Percentiles rank a stretch among this genome's conserved stretches.
Evolutionary conservation across 2,888 invertebrate species (phyloP).

Genomic region (Thumatha senex): DNA sequence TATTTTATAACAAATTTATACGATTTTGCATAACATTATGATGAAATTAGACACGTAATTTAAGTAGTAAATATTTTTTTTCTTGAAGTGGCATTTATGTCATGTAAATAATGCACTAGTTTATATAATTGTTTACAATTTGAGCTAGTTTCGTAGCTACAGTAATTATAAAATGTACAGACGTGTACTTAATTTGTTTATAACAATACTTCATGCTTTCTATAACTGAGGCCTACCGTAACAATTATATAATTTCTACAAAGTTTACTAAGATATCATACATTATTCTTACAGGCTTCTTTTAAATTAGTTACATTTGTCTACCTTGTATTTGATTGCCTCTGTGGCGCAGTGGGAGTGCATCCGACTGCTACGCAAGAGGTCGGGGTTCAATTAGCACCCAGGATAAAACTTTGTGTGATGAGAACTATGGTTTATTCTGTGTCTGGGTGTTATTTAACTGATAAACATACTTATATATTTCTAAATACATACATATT

Average conservation of each 20-base stretch:
- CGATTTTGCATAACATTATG: background rate
- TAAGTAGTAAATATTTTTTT: background rate
- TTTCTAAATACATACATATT: too few species aligned
- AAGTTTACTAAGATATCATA: background rate
- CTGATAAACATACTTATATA: too few species aligned
- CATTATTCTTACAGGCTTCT: conserved; percentile 14
- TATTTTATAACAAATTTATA: background rate
- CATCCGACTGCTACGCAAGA: too few species aligned
- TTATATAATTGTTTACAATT: background rate
- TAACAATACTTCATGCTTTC: conserved; percentile 33
- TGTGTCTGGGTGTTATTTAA: too few species aligned
- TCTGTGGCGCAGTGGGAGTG: too few species aligned
- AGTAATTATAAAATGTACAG: conserved; percentile 11
- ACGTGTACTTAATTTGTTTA: conserved; percentile 20
- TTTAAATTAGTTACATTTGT: too few species aligned
- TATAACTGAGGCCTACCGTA: conserved; percentile 26
- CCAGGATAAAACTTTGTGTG: too few species aligned
- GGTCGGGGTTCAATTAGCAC: too few species aligned
- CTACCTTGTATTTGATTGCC: too few species aligned
- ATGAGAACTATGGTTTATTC: too few species aligned
- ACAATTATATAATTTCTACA: conserved; percentile 18
- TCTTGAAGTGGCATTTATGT: background rate
- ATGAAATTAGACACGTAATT: background rate
- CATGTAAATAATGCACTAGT: background rate
- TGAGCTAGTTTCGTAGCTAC: background rate